Conservation (phyloP, 2,113 vertebrate genomes). For the Epinephelus fuscoguttatus region DNA sequence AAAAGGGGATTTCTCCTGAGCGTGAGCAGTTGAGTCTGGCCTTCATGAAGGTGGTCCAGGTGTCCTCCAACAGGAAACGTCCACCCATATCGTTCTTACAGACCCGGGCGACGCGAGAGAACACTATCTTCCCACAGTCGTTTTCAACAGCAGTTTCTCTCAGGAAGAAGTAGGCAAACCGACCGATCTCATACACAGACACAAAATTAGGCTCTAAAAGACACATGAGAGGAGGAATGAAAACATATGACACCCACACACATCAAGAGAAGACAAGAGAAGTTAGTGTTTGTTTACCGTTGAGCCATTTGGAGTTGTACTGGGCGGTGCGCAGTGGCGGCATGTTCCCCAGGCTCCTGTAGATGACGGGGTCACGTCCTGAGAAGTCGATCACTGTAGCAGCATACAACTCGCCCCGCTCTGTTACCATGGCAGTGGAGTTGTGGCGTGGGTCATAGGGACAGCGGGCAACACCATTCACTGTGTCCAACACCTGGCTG, state of each 20-base stretch:
- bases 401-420: slow-evolving; percentile 94
- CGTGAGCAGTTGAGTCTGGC: slow-evolving; percentile 96
- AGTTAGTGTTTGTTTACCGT: slow-evolving; percentile 83
- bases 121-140: slow-evolving; percentile 94
- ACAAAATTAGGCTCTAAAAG: slow-evolving; percentile 94
- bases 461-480: slow-evolving; percentile 96
- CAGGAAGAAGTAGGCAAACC: slow-evolving; percentile 96
- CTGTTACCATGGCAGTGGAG: slow-evolving; percentile 93
- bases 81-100: slow-evolving; percentile 97
- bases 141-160: slow-evolving; percentile 95
- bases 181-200: slow-evolving; percentile 94
- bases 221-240: background rate
- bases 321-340: slow-evolving; percentile 94
- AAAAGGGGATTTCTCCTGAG: slow-evolving; percentile 95
- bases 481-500: slow-evolving; percentile 90
- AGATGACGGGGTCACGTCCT: slow-evolving; percentile 95
- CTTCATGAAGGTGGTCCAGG: slow-evolving; percentile 99
- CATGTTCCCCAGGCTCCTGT: slow-evolving; percentile 92
- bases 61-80: slow-evolving; percentile 95
- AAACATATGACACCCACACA: background rate
- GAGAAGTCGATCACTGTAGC: slow-evolving; percentile 97
- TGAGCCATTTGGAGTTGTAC: slow-evolving; percentile 99
- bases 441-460: slow-evolving; percentile 97
- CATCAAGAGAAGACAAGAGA: accelerated
- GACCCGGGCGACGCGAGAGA: slow-evolving; percentile 94